Percentiles rank a stretch among this genome's conserved stretches.
phyloP scores from a whole-genome alignment of 2,888 invertebrate genomes.

The Drosophila rubida region DNA sequence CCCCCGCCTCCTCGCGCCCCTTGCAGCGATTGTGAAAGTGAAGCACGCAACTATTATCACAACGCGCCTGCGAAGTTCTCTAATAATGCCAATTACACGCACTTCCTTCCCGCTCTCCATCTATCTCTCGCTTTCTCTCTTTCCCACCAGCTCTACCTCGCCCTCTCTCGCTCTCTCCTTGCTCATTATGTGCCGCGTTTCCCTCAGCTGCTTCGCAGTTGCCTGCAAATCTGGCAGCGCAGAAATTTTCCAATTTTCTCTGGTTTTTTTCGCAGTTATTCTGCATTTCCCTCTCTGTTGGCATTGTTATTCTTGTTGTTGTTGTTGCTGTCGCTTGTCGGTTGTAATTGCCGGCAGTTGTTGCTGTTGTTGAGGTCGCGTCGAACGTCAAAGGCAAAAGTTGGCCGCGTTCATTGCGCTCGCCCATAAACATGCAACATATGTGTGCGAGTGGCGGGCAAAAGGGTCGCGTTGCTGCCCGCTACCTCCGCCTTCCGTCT shows the following conservation, averaged over 20 bases:
- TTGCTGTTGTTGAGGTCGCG: slow-evolving; percentile 69
- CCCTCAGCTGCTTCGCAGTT: slow-evolving; percentile 32
- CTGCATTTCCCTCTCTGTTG: too few species aligned
- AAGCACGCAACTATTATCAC: slow-evolving; percentile 21
- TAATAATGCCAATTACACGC: slow-evolving; percentile 46
- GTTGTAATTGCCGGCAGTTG: slow-evolving; percentile 60
- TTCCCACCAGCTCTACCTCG: too few species aligned
- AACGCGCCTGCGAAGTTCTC: slow-evolving; percentile 33
- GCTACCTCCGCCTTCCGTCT: too few species aligned
- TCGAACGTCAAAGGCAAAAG: slow-evolving; percentile 74
- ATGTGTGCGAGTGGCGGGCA: slow-evolving; percentile 42
- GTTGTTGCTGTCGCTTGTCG: slow-evolving; percentile 35
- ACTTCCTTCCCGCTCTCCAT: slow-evolving; percentile 21
- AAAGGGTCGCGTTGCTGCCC: slow-evolving; percentile 47
- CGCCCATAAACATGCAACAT: slow-evolving; percentile 78
- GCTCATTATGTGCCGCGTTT: slow-evolving; percentile 23
- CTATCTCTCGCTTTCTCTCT: slow-evolving; percentile 16
- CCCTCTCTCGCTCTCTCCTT: slow-evolving; percentile 8
- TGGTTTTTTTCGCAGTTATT: slow-evolving; percentile 48
- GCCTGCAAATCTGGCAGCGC: slow-evolving; percentile 25
- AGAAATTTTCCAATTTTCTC: slow-evolving; percentile 63
- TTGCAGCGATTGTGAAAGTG: slow-evolving; percentile 5
- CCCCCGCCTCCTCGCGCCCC: background rate
- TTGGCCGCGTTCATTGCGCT: slow-evolving; percentile 75
- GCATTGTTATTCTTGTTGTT: too few species aligned